Conservation (phyloP, 2,888 invertebrate genomes). For the Campaea margaritaria region DNA sequence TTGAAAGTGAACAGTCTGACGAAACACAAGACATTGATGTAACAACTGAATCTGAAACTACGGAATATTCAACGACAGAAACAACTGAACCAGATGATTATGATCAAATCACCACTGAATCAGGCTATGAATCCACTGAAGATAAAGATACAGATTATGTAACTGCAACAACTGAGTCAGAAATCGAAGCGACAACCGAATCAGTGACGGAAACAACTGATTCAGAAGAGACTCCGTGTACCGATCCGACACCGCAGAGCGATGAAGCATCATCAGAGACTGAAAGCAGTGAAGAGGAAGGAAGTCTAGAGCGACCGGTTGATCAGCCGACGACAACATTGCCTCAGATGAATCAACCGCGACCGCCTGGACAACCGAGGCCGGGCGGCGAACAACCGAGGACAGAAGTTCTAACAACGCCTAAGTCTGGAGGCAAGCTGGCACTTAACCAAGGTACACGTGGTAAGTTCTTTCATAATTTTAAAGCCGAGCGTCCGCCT, state of each 20-base stretch:
- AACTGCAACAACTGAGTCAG: not conserved
- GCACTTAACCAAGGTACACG: constrained; percentile 46
- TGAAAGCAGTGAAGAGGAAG: not conserved
- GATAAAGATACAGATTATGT: constrained; percentile 3
- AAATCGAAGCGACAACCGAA: not conserved
- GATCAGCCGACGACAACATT: not conserved
- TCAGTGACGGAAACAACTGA: not conserved
- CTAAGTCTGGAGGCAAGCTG: constrained; percentile 50
- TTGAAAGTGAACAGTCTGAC: too few species aligned
- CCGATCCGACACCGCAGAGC: too few species aligned
- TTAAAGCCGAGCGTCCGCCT: too few species aligned
- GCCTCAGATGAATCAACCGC: constrained; percentile 27
- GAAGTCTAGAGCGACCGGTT: too few species aligned
- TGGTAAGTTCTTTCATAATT: constrained; percentile 45
- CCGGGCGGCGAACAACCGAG: constrained; percentile 8
- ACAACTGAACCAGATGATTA: too few species aligned
- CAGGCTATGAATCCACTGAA: not conserved
- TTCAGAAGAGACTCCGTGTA: not conserved
- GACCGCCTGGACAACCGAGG: constrained; percentile 40
- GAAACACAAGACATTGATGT: too few species aligned
- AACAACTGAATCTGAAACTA: too few species aligned
- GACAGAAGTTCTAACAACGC: constrained; percentile 25
- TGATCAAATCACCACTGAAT: constrained; percentile 3
- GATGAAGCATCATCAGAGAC: too few species aligned
- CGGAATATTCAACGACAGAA: too few species aligned